Percentiles rank a stretch among this genome's conserved stretches.
phyloP scores from a whole-genome alignment of 1,140 invertebrate genomes.

The Brachionus koreanus region DNA sequence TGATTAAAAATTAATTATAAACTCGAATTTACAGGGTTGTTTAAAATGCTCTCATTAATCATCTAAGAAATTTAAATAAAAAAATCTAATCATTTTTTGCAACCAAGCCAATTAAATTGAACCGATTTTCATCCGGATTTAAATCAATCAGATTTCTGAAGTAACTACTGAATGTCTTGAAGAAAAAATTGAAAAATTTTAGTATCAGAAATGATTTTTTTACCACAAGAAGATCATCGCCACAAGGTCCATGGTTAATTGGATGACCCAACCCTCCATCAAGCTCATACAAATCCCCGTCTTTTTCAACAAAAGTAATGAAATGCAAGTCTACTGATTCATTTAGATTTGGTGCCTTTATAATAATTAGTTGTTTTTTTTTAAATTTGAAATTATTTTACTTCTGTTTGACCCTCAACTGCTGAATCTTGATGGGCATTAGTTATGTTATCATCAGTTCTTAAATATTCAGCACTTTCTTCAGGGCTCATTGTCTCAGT shows the following conservation, averaged over 20 bases:
- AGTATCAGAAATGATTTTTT: background rate
- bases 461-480: constrained; percentile 71
- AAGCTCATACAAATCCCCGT: constrained; percentile 81
- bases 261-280: constrained; percentile 77
- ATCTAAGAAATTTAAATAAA: background rate
- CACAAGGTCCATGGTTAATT: constrained; percentile 71
- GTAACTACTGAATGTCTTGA: background rate
- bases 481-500: constrained; percentile 67
- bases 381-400: constrained; percentile 52
- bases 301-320: constrained; percentile 77
- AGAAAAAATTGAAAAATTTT: background rate
- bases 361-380: constrained; percentile 43
- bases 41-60: background rate
- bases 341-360: constrained; percentile 65
- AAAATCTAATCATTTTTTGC: constrained; percentile 5
- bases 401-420: constrained; percentile 81
- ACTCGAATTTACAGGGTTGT: constrained; percentile 45
- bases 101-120: constrained; percentile 37
- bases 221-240: constrained; percentile 32
- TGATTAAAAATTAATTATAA: constrained; percentile 37
- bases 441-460: constrained; percentile 68
- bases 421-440: constrained; percentile 77
- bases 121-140: constrained; percentile 34
- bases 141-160: constrained; percentile 19
- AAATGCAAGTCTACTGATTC: constrained; percentile 80